Evolutionary conservation across 2,797 vertebrate species (phyloP).

Genomic region (Centropyge bicolor): DNA sequence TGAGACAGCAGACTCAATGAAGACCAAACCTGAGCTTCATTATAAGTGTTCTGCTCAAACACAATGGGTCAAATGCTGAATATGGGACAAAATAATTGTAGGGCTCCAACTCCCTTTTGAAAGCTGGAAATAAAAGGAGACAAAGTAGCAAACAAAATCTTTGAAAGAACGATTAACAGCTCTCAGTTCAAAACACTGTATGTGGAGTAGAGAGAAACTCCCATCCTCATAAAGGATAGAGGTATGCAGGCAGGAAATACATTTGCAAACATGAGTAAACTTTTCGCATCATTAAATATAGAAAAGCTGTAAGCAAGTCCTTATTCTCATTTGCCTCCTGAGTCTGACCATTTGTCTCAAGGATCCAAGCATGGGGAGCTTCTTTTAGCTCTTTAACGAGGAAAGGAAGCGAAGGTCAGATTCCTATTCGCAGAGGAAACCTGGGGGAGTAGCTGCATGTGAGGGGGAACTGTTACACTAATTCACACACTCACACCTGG

Average conservation of each 20-base stretch:
- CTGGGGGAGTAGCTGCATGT: slow-evolving; percentile 53
- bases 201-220: neutral
- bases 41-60: neutral
- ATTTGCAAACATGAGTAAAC: neutral
- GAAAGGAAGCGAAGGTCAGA: slow-evolving; percentile 21
- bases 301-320: neutral
- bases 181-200: slow-evolving; percentile 10
- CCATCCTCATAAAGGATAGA: neutral
- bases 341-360: slow-evolving; percentile 15
- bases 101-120: neutral
- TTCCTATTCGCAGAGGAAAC: slow-evolving; percentile 58
- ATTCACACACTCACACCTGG: slow-evolving; percentile 58
- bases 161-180: neutral
- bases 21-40: neutral
- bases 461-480: slow-evolving; percentile 46
- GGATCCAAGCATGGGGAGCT: neutral
- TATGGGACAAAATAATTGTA: slow-evolving; percentile 2
- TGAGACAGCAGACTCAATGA: neutral
- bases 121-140: slow-evolving; percentile 16
- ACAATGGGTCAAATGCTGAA: slow-evolving; percentile 8
- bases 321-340: slow-evolving; percentile 2
- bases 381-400: slow-evolving; percentile 24
- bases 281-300: neutral
- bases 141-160: slow-evolving; percentile 10
- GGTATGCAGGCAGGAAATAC: neutral